These are phyloP conservation scores for human (Homo sapiens) DNA, from an alignment of 2,113 vertebrate genomes.

Conservation along the genomic window DNA sequence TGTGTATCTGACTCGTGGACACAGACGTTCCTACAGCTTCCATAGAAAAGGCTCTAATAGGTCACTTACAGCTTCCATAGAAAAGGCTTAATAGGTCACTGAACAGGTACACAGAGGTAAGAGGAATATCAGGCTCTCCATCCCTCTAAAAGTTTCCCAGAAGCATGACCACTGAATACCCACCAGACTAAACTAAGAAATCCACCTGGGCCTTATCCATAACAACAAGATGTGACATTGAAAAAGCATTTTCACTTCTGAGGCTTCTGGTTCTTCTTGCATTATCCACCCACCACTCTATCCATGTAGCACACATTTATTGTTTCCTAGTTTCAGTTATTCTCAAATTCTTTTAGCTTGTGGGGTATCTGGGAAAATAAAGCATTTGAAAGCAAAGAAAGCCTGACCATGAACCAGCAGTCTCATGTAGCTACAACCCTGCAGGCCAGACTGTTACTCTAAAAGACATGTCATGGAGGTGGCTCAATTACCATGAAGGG, in stretches of 20 bases:
- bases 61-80: neutral
- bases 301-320: neutral
- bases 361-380: neutral
- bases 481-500: neutral
- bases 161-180: neutral
- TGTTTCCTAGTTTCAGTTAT: neutral
- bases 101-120: neutral
- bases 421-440: neutral
- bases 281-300: neutral
- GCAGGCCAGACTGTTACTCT: neutral
- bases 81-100: neutral
- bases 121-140: neutral
- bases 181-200: neutral
- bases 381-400: slow-evolving; percentile 22
- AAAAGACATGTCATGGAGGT: neutral
- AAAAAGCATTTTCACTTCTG: neutral
- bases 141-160: neutral
- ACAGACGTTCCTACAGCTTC: neutral
- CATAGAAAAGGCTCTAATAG: neutral
- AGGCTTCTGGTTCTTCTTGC: neutral
- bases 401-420: neutral
- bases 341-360: neutral
- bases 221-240: neutral
- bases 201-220: neutral
- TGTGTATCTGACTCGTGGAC: neutral